A percentile compares a stretch with the other conserved stretches of the same genome.
phyloP scores from a whole-genome alignment of 2,888 invertebrate genomes.

The Tachina grossa region DNA sequence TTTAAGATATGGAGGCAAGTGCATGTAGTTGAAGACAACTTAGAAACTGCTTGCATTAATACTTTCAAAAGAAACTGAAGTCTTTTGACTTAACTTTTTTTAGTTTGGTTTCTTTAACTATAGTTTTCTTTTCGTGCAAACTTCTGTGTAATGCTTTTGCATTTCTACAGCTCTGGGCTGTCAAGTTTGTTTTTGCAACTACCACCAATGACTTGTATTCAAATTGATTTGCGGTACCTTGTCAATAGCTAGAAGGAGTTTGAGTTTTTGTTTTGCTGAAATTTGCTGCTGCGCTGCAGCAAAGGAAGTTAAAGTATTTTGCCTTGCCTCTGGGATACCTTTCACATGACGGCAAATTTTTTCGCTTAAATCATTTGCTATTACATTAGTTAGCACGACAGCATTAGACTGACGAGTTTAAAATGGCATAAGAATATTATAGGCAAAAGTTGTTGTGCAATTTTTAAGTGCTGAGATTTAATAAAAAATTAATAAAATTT shows the following conservation, averaged over 20 bases:
- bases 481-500: background rate
- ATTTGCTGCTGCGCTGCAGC: constrained; percentile 12
- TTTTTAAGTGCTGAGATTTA: background rate
- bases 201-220: constrained; percentile 63
- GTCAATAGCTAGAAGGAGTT: constrained; percentile 67
- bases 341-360: constrained; percentile 4
- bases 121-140: constrained; percentile 38
- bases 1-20: background rate
- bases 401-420: constrained; percentile 23
- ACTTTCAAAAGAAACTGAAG: constrained; percentile 41
- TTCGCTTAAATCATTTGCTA: constrained; percentile 30
- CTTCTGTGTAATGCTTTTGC: constrained; percentile 43
- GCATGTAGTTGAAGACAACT: constrained; percentile 50
- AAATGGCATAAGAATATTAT: constrained; percentile 24
- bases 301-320: constrained; percentile 40
- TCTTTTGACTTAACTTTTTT: background rate
- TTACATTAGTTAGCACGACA: constrained; percentile 36
- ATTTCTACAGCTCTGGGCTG: constrained; percentile 61
- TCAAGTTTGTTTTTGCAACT: constrained; percentile 53
- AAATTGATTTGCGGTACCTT: constrained; percentile 70
- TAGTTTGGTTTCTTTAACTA: constrained; percentile 1
- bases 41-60: constrained; percentile 49
- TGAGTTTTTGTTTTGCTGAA: constrained; percentile 16
- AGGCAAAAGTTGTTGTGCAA: background rate
- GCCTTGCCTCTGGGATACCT: constrained; percentile 17